phyloP scores from a whole-genome alignment of 2,113 vertebrate genomes.

The Probosciger aterrimus region DNA sequence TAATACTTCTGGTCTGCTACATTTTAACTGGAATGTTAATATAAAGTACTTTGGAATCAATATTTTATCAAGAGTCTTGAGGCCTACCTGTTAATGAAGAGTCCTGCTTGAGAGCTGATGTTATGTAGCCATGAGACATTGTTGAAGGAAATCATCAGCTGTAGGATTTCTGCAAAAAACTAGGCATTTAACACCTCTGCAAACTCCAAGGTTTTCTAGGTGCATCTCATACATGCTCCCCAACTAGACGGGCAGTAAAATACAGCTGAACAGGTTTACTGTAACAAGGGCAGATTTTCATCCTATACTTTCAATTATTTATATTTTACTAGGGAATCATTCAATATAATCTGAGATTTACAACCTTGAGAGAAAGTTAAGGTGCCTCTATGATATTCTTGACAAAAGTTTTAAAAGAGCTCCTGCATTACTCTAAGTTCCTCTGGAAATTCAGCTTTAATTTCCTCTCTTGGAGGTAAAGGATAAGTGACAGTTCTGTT shows the following conservation, averaged over 20 bases:
- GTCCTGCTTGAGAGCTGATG: background rate
- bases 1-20: background rate
- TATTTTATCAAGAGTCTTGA: background rate
- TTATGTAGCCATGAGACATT: background rate
- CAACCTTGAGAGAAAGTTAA: background rate
- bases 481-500: background rate
- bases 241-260: background rate
- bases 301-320: background rate
- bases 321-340: background rate
- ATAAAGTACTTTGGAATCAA: background rate
- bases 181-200: background rate
- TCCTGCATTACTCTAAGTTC: background rate
- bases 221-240: background rate
- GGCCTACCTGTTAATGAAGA: background rate
- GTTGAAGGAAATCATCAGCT: background rate
- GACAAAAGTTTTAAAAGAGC: background rate
- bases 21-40: background rate
- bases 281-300: background rate
- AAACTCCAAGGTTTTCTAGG: background rate
- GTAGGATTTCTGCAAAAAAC: background rate
- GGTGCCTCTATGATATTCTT: background rate
- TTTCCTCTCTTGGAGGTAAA: constrained; percentile 17
- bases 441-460: constrained; percentile 28
- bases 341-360: background rate
- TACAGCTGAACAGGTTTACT: background rate